phyloP scores from a whole-genome alignment of 1,140 invertebrate genomes.

The Megalopta genalis region DNA sequence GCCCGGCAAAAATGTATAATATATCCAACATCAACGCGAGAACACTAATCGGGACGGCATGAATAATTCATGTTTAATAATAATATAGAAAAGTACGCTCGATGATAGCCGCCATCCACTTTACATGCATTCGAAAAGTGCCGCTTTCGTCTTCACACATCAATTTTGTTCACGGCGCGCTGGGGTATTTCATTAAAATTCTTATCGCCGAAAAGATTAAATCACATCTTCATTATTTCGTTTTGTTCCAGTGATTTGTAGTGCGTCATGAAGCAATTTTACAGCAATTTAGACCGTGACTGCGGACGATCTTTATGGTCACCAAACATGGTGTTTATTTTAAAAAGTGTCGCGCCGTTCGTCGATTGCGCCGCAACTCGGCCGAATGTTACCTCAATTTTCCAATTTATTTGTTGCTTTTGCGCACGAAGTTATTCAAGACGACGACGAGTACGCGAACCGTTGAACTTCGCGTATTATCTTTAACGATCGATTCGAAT shows the following conservation, averaged over 20 bases:
- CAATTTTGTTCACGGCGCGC: background rate
- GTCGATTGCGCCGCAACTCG: too few species aligned
- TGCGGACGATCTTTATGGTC: too few species aligned
- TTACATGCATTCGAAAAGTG: conserved; percentile 5
- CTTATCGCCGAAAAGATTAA: background rate
- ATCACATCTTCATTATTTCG: background rate
- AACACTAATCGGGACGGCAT: conserved; percentile 14
- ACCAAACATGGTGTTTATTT: too few species aligned
- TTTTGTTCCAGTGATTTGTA: background rate
- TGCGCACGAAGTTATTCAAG: too few species aligned
- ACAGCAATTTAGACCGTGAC: background rate
- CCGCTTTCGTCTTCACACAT: background rate
- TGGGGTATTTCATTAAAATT: background rate
- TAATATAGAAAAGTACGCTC: conserved; percentile 11
- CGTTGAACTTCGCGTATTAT: too few species aligned
- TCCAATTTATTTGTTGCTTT: too few species aligned
- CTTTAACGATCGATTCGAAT: too few species aligned
- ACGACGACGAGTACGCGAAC: too few species aligned
- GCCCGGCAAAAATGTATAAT: background rate
- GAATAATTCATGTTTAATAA: conserved; percentile 38
- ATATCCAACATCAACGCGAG: background rate
- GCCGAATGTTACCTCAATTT: too few species aligned
- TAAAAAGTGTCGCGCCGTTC: too few species aligned
- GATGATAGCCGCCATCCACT: background rate
- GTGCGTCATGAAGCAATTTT: background rate